Evolutionary conservation across 2,797 vertebrate genomes (phyloP), one percentile per base, ranked within the genome.

Genomic region (Epinephelus coioides): DNA sequence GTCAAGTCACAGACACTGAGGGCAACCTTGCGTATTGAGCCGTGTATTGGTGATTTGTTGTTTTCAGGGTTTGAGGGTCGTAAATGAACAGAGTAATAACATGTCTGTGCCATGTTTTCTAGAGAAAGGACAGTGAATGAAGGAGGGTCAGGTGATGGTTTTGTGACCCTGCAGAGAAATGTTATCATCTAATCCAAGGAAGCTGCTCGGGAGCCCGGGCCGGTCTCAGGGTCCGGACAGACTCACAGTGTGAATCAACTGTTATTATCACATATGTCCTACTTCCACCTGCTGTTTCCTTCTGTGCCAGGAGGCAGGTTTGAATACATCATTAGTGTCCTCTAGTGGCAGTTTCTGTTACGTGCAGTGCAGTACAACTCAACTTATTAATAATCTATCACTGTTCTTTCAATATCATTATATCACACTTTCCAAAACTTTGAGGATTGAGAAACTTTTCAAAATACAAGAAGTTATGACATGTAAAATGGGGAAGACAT

Each of bases 11-110:
- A 90, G 85, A 90, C 91, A 85, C 79, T 56, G 57, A 75, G 27
- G 63, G 73, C 72, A 74, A 80, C 78, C 83, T 93, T 95, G 94
- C 38, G 93, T 96, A 95, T 95, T 96, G 90, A 86, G 73, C 71
- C 59, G 92, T 88, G 93, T 95, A 95, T 95, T 95, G 94, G 89
- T 88, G 86, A 91, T 92, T 94, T 91, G 92, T 86, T 90, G 89
- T 86, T 87, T 85, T 88, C 69, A 5, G 49, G 56, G 30, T 86
- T 78, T 23, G 55, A 69, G 71, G 51, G 81, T 92, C 77, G 88
- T 94, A 94, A 95, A 94, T 84, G 90, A 91, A 89, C 75, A 83
- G 85, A 90, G 84, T 91, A 89, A 93, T 92, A 90, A 90, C 93
- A 89, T 77, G 88, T 92, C 88, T 80, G 87, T 83, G 85, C 70